Evolutionary conservation across 2,888 invertebrate species (phyloP).

Genomic region (Eristalinus aeneus): DNA sequence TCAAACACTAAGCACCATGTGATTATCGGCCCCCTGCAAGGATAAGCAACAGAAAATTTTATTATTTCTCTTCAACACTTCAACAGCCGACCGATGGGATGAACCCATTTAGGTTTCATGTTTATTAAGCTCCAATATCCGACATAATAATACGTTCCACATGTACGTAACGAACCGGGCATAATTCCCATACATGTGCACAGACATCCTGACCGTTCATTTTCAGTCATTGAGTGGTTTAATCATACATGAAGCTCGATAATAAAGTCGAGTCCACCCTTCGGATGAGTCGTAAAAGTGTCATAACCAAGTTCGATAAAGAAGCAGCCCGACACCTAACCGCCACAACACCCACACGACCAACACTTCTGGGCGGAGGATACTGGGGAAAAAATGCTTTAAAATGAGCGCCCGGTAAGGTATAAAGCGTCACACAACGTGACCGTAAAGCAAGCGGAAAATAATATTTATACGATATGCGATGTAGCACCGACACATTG

Average conservation of each 20-base stretch:
- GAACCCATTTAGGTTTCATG: constrained; percentile 28
- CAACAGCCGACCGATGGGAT: not conserved
- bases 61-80: constrained; percentile 18
- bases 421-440: constrained; percentile 45
- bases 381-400: not conserved
- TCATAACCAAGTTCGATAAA: constrained; percentile 41
- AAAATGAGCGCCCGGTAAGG: constrained; percentile 24
- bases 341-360: not conserved
- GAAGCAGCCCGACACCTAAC: not conserved
- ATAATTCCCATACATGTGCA: constrained; percentile 28
- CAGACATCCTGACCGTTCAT: constrained; percentile 40
- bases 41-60: constrained; percentile 9
- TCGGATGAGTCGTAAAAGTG: constrained; percentile 41
- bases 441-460: constrained; percentile 47
- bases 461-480: constrained; percentile 17
- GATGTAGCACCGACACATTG: not conserved
- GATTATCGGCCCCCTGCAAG: constrained; percentile 16
- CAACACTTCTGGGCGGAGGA: not conserved
- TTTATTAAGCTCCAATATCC: constrained; percentile 45
- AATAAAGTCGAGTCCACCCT: constrained; percentile 60
- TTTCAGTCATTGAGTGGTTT: constrained; percentile 60
- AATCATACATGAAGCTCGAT: constrained; percentile 59
- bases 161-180: constrained; percentile 41
- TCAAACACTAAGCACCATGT: constrained; percentile 9
- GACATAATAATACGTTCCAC: constrained; percentile 31